Percentiles rank a stretch among this genome's conserved stretches.
phyloP scores from a whole-genome alignment of 2,888 invertebrate genomes.

The Pseudoips prasinana region DNA sequence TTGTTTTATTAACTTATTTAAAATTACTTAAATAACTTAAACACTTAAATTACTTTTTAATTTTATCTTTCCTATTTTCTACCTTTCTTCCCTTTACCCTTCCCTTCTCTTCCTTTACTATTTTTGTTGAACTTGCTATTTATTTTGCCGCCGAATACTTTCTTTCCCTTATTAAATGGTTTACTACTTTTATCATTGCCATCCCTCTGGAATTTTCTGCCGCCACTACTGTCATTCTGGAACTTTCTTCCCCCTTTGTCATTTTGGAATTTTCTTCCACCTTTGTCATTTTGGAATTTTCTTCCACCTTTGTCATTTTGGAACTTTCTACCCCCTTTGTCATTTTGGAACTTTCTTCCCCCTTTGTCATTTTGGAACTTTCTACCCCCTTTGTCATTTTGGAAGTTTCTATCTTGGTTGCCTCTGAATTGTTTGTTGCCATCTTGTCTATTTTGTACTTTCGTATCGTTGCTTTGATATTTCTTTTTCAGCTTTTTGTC shows the following conservation, averaged over 20 bases:
- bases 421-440: conserved; percentile 38
- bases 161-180: conserved; percentile 50
- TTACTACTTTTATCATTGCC: conserved; percentile 30
- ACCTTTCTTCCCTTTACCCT: conserved; percentile 48
- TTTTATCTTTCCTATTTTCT: conserved; percentile 39
- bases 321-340: conserved; percentile 34
- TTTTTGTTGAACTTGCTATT: conserved; percentile 48
- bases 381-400: conserved; percentile 23
- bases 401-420: conserved; percentile 37
- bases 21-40: too few relatives aligned
- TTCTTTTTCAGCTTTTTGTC: conserved; percentile 69
- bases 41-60: too few relatives aligned
- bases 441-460: conserved; percentile 32
- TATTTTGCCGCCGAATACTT: conserved; percentile 68
- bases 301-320: conserved; percentile 32
- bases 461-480: conserved; percentile 47
- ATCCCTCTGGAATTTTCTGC: conserved; percentile 38
- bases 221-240: conserved; percentile 29
- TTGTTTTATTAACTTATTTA: conserved; percentile 13
- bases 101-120: conserved; percentile 43
- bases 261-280: conserved; percentile 36
- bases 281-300: conserved; percentile 30
- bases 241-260: conserved; percentile 26
- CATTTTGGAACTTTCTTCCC: conserved; percentile 24
- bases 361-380: conserved; percentile 25